Percentiles rank a stretch among this genome's conserved stretches.
Conservation (phyloP, 2,888 invertebrate species). For the Apamea epomidion region DNA sequence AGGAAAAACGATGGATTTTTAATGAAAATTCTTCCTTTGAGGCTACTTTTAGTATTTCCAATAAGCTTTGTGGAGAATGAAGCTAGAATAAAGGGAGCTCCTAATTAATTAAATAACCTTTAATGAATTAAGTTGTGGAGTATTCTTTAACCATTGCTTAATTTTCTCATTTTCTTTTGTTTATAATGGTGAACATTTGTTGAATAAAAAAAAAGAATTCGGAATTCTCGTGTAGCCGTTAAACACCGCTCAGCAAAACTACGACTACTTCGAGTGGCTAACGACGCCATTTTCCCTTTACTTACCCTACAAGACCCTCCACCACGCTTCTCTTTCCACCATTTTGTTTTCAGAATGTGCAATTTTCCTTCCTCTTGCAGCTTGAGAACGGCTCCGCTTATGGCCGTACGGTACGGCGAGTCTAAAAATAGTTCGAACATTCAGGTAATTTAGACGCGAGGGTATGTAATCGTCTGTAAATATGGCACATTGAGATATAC, state of each 20-base stretch:
- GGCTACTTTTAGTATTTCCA: constrained; percentile 41
- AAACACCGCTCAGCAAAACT: constrained; percentile 25
- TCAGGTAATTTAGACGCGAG: constrained; percentile 36
- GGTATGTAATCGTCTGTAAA: constrained; percentile 20
- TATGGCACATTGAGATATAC: background rate
- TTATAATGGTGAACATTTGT: background rate
- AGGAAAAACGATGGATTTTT: constrained; percentile 55
- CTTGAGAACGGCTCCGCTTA: constrained; percentile 98
- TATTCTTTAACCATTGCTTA: background rate
- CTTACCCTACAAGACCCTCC: constrained; percentile 96
- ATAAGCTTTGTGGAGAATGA: constrained; percentile 21
- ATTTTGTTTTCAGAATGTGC: constrained; percentile 97
- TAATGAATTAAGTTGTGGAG: background rate
- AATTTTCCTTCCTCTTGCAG: constrained; percentile 98
- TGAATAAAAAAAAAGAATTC: constrained; percentile 7
- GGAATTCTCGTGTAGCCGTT: constrained; percentile 29
- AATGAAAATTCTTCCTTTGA: constrained; percentile 65
- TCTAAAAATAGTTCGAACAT: constrained; percentile 88
- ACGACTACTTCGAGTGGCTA: constrained; percentile 48
- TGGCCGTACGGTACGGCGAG: constrained; percentile 98
- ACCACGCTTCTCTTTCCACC: constrained; percentile 99
- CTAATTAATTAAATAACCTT: constrained; percentile 39
- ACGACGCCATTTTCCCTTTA: constrained; percentile 66
- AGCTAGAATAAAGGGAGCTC: constrained; percentile 18
- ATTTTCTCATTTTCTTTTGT: background rate